Conservation (phyloP, 2,113 vertebrate species). For the Gnathonemus echidnorhynchus region DNA sequence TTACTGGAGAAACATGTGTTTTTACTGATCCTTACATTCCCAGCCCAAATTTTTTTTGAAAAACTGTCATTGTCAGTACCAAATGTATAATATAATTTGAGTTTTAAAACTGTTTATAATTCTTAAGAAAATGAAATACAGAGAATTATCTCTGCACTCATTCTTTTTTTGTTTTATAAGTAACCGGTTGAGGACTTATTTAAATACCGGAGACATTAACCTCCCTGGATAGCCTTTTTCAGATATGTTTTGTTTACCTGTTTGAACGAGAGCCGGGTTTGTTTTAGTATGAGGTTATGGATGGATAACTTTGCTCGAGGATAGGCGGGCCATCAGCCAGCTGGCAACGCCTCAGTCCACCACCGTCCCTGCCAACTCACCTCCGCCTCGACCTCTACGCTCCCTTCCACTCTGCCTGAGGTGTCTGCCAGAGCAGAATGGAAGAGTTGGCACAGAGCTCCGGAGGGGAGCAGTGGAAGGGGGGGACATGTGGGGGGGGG, state of each 20-base stretch:
- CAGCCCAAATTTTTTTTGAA: neutral
- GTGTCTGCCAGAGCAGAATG: constrained; percentile 48
- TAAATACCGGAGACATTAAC: neutral
- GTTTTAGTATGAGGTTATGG: constrained; percentile 48
- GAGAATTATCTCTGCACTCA: neutral
- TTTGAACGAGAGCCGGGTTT: constrained; percentile 20
- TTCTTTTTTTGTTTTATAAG: constrained; percentile 1
- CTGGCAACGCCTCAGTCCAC: constrained; percentile 44
- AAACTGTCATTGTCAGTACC: neutral
- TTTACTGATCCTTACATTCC: neutral
- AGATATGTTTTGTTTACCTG: constrained; percentile 17
- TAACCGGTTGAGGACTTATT: neutral
- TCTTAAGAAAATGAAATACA: neutral
- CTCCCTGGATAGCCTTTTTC: neutral
- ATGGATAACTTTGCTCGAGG: constrained; percentile 38
- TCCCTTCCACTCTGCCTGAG: constrained; percentile 47
- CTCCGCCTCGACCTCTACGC: constrained; percentile 31
- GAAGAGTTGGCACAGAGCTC: constrained; percentile 43
- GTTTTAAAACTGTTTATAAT: constrained; percentile 6
- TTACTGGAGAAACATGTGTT: neutral
- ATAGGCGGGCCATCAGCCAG: constrained; percentile 53
- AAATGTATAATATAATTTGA: neutral
- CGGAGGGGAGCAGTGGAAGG: constrained; percentile 1
- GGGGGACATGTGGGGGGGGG: constrained; percentile 14
- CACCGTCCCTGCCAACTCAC: constrained; percentile 35